These are phyloP conservation scores for Salvelinus namaycush DNA, from an alignment of 2,113 vertebrate species.

Conservation along the genomic window DNA sequence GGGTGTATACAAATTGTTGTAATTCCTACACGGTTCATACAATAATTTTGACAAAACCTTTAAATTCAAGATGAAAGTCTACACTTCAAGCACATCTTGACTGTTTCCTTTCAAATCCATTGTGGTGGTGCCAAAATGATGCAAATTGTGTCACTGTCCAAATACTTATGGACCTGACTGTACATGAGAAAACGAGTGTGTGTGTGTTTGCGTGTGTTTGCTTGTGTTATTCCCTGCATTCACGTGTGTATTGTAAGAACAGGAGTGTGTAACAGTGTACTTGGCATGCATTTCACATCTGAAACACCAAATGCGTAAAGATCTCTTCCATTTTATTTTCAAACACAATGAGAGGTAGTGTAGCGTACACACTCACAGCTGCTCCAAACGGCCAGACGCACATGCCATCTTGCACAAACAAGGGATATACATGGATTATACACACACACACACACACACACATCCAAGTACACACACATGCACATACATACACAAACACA, in stretches of 20 bases:
- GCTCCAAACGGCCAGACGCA: conserved; percentile 48
- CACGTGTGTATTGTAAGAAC: background rate
- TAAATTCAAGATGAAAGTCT: too few relatives aligned
- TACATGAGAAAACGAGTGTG: background rate
- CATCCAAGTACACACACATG: conserved; percentile 7
- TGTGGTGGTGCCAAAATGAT: too few relatives aligned
- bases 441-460: conserved; percentile 15
- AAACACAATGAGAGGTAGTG: conserved; percentile 46
- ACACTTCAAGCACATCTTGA: too few relatives aligned
- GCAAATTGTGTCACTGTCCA: too few relatives aligned
- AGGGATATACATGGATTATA: conserved; percentile 50
- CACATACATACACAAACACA: conserved; percentile 15
- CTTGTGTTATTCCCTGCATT: background rate
- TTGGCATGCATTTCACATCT: conserved; percentile 28
- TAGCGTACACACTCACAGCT: conserved; percentile 58
- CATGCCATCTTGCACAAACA: conserved; percentile 50
- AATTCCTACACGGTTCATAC: too few relatives aligned
- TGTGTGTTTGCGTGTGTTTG: background rate
- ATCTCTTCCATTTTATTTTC: conserved; percentile 13
- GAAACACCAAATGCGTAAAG: conserved; percentile 19
- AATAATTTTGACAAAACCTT: too few relatives aligned
- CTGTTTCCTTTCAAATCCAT: too few relatives aligned
- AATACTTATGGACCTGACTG: too few relatives aligned
- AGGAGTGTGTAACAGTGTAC: background rate
- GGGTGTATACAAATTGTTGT: too few relatives aligned